Conservation (phyloP, 2,888 invertebrate species). For the Eilema sororculum region DNA sequence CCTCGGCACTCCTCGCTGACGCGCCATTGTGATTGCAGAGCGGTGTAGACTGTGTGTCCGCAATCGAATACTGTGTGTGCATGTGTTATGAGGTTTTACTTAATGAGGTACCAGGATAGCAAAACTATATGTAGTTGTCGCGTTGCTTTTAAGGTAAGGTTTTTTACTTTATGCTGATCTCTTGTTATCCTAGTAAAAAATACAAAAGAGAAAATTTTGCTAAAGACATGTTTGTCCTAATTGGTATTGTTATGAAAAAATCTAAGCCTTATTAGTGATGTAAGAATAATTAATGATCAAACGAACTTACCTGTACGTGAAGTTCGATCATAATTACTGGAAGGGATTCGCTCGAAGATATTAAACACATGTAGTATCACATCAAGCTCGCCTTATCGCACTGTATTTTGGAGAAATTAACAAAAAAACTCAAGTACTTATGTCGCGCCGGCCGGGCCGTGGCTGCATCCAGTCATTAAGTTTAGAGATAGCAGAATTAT, state of each 20-base stretch:
- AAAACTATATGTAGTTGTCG: neutral
- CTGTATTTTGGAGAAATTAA: no score
- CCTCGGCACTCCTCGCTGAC: conserved; percentile 22
- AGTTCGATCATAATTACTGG: no score
- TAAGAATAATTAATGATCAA: no score
- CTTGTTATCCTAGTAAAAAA: conserved; percentile 2
- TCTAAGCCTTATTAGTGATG: neutral
- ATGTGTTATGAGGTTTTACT: conserved; percentile 17
- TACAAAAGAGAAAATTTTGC: no score
- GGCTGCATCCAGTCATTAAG: no score
- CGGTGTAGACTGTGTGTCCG: conserved; percentile 31
- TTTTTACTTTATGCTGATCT: neutral
- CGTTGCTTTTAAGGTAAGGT: neutral
- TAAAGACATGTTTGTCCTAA: neutral
- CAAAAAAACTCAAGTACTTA: no score
- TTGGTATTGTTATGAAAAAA: neutral
- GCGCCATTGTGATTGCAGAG: conserved; percentile 14
- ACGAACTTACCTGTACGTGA: no score
- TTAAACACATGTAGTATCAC: no score
- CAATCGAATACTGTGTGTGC: conserved; percentile 9
- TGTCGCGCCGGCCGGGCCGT: no score
- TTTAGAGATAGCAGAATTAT: no score
- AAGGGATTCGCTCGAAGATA: no score
- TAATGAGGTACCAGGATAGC: conserved; percentile 15
- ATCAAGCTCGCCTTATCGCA: no score